Conservation (phyloP, 2,888 invertebrate genomes). For the Trilocha varians region DNA sequence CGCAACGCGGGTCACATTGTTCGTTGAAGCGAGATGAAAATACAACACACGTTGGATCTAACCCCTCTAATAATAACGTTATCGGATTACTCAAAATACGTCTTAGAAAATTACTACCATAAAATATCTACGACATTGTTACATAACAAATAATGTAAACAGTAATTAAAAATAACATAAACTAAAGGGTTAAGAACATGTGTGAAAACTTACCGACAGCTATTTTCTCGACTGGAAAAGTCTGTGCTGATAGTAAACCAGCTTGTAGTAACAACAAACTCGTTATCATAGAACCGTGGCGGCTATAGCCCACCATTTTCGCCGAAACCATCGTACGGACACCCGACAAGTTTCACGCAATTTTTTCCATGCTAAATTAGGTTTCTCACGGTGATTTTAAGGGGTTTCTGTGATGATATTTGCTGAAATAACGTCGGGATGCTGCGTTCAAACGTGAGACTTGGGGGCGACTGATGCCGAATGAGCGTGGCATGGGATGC, state of each 20-base stretch:
- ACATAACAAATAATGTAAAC: constrained; percentile 6
- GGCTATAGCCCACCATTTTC: constrained; percentile 30
- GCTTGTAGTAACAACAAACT: constrained; percentile 45
- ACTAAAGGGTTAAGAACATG: constrained; percentile 3
- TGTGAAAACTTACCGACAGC: constrained; percentile 55
- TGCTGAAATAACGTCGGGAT: constrained; percentile 43
- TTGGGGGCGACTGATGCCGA: constrained; percentile 64
- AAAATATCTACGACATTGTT: not conserved
- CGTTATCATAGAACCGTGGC: constrained; percentile 22
- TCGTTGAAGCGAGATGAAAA: constrained; percentile 32
- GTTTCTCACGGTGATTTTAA: not conserved
- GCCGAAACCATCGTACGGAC: constrained; percentile 1
- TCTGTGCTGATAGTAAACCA: constrained; percentile 44
- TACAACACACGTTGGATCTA: constrained; percentile 23
- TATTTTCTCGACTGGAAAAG: constrained; percentile 60
- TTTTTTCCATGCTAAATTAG: constrained; percentile 21
- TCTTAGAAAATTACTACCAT: not conserved
- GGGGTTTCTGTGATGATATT: constrained; percentile 17
- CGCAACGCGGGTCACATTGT: constrained; percentile 18
- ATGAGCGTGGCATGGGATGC: constrained; percentile 47
- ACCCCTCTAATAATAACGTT: constrained; percentile 6
- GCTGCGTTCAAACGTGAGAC: constrained; percentile 69
- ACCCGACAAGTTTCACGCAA: not conserved
- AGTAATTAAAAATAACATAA: constrained; percentile 2
- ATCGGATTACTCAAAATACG: not conserved